Conservation (phyloP, 2,888 invertebrate genomes). For the Alloplasta piceator region DNA sequence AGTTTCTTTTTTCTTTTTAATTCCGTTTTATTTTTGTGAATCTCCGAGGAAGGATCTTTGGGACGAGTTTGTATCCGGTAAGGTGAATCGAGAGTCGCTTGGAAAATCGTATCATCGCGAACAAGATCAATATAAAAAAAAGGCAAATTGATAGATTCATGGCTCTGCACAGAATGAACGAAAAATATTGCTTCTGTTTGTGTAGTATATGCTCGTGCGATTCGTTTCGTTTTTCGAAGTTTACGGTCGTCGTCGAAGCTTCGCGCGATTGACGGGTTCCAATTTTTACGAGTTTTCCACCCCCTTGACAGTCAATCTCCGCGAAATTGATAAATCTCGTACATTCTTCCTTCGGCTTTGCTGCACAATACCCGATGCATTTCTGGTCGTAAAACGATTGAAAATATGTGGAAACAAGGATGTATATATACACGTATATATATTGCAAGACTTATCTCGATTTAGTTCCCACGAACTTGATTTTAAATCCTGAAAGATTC, state of each 20-base stretch:
- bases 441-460: no score
- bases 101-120: not conserved
- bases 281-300: slow-evolving; percentile 2
- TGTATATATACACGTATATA: no score
- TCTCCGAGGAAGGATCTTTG: no score
- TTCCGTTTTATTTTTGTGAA: no score
- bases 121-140: no score
- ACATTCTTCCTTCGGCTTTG: not conserved
- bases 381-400: not conserved
- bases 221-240: not conserved
- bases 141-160: not conserved
- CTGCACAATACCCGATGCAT: not conserved
- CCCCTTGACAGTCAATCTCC: not conserved
- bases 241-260: slow-evolving; percentile 3
- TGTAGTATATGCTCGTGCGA: not conserved
- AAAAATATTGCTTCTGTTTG: not conserved
- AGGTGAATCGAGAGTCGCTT: no score
- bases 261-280: not conserved
- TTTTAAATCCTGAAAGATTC: no score
- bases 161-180: not conserved
- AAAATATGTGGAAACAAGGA: not conserved
- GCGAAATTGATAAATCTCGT: slow-evolving; percentile 2
- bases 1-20: no score
- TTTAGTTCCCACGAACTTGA: no score
- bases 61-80: no score